Evolutionary conservation across 2,113 vertebrate species (phyloP), one percentile per base, ranked within the genome.

Genomic region (Trogon surrucura): DNA sequence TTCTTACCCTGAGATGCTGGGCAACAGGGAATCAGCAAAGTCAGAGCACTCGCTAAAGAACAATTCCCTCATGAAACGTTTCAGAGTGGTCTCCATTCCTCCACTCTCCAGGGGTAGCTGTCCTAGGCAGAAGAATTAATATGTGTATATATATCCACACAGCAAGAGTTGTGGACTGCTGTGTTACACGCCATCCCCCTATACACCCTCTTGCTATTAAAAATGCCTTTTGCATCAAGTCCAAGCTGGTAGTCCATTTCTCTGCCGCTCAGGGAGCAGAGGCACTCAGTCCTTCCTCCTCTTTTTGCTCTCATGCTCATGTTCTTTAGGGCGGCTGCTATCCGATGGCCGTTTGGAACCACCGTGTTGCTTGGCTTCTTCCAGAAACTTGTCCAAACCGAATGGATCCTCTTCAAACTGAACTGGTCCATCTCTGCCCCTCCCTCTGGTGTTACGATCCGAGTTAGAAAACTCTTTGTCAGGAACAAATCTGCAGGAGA

Each of bases 351-450:
- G 98, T 97, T 99, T 99, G 67, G 99, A 99, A 61, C 99, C 99
- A 27, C 99, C 99, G 0, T 99, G 99, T 93, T 99, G 99, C 97
- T 99, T 99, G 50, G 99, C 99, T 97, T 99, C 99, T 96, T 99
- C 99, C 98, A 99, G 99, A 98, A 99, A 99, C 97, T 99, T 99
- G 95, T 99, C 99, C 98, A 99, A 98, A 97, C 99, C 99, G 66
- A 99, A 99, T 13, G 99, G 99, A 98, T 99, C 99, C 91, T 99
- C 99, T 89, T 99, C 99, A 97, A 99, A 99, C 83, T 99, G 99
- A 74, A 99, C 99, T 0, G 99, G 99, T 50, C 99, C 99, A 23
- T 99, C 99, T 38, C 98, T 97, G 60, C 97, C 97, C 60, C 99
- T 98, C 80, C 99, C 98, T 30, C 98, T 98, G 29, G 72, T 86